Evolutionary conservation across 2,888 invertebrate species (phyloP).

Genomic region (Strigamia transsilvanica): DNA sequence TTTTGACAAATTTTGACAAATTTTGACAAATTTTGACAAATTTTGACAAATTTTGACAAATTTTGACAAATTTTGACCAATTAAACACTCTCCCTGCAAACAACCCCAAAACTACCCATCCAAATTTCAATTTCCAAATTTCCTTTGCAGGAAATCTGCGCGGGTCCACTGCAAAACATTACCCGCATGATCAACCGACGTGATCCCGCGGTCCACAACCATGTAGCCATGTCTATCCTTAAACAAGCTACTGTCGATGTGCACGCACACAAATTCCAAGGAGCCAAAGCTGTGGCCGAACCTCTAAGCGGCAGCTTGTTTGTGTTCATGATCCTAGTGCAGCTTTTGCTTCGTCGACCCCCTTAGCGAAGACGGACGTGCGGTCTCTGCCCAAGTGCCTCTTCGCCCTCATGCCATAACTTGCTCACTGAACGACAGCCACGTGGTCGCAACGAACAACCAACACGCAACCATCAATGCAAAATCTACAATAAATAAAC

Average conservation of each 20-base stretch:
- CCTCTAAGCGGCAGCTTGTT: background rate
- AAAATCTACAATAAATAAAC: no score
- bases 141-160: conserved; percentile 79
- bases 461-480: background rate
- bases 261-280: conserved; percentile 55
- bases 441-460: background rate
- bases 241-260: conserved; percentile 92
- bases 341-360: conserved; percentile 30
- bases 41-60: no score
- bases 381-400: conserved; percentile 41
- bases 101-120: no score
- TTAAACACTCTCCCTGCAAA: no score
- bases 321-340: background rate
- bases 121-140: background rate
- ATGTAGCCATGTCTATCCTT: conserved; percentile 86
- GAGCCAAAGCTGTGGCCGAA: conserved; percentile 4
- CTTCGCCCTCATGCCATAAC: conserved; percentile 23
- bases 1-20: no score
- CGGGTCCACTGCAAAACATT: conserved; percentile 79
- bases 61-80: no score
- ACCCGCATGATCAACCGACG: conserved; percentile 85
- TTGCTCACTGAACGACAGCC: conserved; percentile 25
- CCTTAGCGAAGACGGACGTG: background rate
- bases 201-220: conserved; percentile 84
- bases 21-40: no score